Evolutionary conservation across 2,888 invertebrate species (phyloP).

Genomic region (Invenusta paracnida): DNA sequence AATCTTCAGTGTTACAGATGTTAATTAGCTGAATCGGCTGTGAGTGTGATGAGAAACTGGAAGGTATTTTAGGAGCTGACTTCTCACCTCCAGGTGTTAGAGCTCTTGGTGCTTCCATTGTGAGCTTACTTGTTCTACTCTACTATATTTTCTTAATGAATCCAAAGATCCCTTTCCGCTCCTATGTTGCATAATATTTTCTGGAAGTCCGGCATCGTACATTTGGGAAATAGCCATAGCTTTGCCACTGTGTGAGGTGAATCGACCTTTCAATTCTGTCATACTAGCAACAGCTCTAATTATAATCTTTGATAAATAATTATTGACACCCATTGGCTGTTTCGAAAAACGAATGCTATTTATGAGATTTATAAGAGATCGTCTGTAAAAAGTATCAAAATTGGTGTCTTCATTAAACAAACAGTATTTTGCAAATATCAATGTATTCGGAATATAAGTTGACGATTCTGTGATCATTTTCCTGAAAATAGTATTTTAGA

Average conservation of each 20-base stretch:
- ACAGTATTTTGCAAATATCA: neutral
- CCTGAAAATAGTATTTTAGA: neutral
- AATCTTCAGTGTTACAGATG: no score
- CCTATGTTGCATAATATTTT: no score
- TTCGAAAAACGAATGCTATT: neutral
- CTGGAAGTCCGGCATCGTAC: no score
- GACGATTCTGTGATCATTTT: neutral
- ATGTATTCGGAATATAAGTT: neutral
- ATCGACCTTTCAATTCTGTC: neutral
- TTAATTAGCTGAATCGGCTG: no score
- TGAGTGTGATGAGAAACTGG: no score
- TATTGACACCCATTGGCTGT: constrained; percentile 15
- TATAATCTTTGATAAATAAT: constrained; percentile 11
- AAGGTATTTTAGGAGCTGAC: neutral
- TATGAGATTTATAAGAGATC: neutral
- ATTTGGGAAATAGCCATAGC: neutral
- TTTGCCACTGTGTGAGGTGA: constrained; percentile 2
- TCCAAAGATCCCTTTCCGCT: neutral
- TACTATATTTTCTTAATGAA: constrained; percentile 10
- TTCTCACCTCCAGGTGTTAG: neutral
- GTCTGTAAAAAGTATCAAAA: neutral
- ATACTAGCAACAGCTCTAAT: neutral
- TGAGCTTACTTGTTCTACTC: neutral
- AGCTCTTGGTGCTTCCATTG: neutral
- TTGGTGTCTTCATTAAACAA: neutral